Base-by-base conservation (phyloP, 2,888 invertebrate species). In the Diloba caeruleocephala region DNA sequence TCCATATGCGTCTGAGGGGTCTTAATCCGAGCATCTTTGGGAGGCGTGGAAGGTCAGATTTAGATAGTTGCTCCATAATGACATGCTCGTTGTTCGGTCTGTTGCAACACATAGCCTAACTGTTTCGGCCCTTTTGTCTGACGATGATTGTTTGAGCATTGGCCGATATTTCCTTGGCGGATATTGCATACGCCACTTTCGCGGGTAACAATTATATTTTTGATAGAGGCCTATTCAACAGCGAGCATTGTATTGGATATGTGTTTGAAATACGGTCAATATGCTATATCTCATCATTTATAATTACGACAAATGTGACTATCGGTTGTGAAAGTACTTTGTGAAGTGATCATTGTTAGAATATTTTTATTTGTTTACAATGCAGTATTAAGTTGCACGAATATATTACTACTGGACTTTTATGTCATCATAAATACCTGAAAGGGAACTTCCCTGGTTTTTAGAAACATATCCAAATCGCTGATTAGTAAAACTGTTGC, bases 111-210 rank as follows among this genome's bases (percentile, higher is more conserved):
- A 66, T 75, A 77, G 69, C 78, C 71, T 86, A 87, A 88, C 87
- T 87, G 86, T 88, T 86, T 84, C 77, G 87, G 86, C 84, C 89
- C 90, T 90, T 90, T 90, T 90, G 89, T 90, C 79, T 73, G 79
- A 57, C 71, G 79, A 80, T 87, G 84, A 86, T 85, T 85, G 88
- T 85, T 55, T 79, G 86, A 85, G 76, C 81, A 83, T 87, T 83
- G 82, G 82, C 70, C 78, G 81, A 84, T 83, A 82, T 82, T 83
- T 80, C 76, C 71, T 78, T 70, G 58, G 56, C 70, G 74, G 76
- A 78, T 81, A 74, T 78, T 75, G 71, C 70, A 76, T 79, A 70
- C 62, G 59, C 66, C 65, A 76, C 81, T 82, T 84, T 85, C 66
- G 81, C 81, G 76, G 81, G 81, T 78, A 82, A 77, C 73, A 73